A percentile compares a stretch with the other conserved stretches of the same genome.
phyloP scores from a whole-genome alignment of 2,888 invertebrate species.

The Neoaliturus tenellus region DNA sequence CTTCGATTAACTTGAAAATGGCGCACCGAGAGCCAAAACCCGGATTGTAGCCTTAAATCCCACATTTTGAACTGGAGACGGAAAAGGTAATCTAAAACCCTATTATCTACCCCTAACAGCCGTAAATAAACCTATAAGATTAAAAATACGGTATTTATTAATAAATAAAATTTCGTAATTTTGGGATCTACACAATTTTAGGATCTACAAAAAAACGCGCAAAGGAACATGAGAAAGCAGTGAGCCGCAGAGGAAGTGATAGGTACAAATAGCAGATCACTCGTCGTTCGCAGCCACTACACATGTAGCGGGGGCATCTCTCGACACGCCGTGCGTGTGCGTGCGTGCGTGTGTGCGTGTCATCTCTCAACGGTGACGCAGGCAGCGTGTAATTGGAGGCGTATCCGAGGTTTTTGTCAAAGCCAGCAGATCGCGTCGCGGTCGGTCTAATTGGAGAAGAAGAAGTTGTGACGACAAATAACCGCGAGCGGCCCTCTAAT shows the following conservation, averaged over 20 bases:
- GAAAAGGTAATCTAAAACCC: no score
- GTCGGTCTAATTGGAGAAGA: constrained; percentile 58
- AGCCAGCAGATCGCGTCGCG: constrained; percentile 49
- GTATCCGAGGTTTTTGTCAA: constrained; percentile 53
- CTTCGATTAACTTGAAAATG: no score
- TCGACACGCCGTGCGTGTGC: neutral
- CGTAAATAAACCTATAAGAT: no score
- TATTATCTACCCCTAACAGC: no score
- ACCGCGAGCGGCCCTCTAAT: constrained; percentile 43
- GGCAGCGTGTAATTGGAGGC: constrained; percentile 44
- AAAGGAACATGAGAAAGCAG: neutral
- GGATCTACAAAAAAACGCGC: no score
- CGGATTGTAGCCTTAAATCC: no score
- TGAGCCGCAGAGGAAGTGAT: neutral
- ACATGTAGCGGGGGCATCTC: neutral
- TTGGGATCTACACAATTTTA: no score
- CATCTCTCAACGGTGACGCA: constrained; percentile 41
- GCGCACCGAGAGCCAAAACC: no score
- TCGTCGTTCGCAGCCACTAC: neutral
- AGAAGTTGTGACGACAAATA: constrained; percentile 53
- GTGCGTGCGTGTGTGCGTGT: constrained; percentile 6
- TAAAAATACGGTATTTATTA: no score
- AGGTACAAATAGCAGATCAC: neutral
- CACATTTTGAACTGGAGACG: no score
- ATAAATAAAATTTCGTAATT: no score